Evolutionary conservation across 2,113 vertebrate species (phyloP).

Genomic region (Pongo abelii): DNA sequence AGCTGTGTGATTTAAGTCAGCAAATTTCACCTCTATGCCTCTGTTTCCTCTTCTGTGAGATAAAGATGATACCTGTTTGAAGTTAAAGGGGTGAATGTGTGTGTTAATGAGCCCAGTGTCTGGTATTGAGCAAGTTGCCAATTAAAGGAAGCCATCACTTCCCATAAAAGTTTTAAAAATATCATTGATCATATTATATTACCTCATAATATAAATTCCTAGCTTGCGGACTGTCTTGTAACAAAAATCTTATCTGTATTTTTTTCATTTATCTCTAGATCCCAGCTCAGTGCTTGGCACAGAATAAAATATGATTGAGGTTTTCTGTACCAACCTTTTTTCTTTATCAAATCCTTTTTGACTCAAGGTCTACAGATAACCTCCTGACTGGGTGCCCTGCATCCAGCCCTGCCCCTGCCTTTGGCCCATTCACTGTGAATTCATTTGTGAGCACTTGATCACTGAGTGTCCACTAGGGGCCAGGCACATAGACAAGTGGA

Average conservation of each 20-base stretch:
- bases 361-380: neutral
- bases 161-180: too few relatives aligned
- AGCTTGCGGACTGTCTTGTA: neutral
- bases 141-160: neutral
- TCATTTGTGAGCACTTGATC: neutral
- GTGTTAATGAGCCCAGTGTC: neutral
- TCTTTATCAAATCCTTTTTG: neutral
- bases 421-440: neutral
- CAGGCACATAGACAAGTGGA: neutral
- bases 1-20: neutral
- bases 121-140: neutral
- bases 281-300: neutral
- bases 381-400: neutral
- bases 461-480: neutral
- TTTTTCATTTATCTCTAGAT: neutral
- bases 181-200: neutral
- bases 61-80: fast-evolving
- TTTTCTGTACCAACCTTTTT: neutral
- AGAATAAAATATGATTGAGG: neutral
- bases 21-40: neutral
- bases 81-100: too few relatives aligned
- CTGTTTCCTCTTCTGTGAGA: neutral
- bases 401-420: neutral
- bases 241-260: neutral
- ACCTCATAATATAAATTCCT: neutral